Base-by-base conservation (phyloP, 2,797 vertebrate species). In the Chaunax sp. region DNA sequence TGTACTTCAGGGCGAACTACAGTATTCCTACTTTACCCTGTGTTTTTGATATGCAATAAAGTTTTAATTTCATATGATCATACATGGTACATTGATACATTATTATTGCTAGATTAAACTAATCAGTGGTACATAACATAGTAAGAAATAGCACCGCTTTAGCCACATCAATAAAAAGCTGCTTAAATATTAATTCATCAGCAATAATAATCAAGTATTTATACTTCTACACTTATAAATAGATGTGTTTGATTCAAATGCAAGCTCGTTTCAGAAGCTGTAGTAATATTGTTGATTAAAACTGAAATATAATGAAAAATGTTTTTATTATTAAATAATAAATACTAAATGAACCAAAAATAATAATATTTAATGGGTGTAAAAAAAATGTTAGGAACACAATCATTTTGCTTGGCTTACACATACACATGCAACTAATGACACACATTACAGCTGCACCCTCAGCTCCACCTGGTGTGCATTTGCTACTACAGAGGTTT, bases 391-490 rank as follows among this genome's bases (percentile, higher is more conserved):
- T 38, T 38, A 38, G 35, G 3, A 14, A 38, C 35, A 6, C 35
- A 38, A 38, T 11, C 10, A 35, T 11, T 35, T 9, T 5, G 3
- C 38, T 40, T 40, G 38, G 4, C 38, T 40, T 9, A 5, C 1
- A 30, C 23, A 28, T 20, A 20, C 23, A 14, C 18, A 13, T 6
- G 60, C 3, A 6, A 33, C 43, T 43, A 35, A 62, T 75, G 69
- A 64, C 50, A 73, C 45, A 60, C 64, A 65, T 80, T 8, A 26
- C n/a, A 35, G 60, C 47, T 26, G 23, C 12, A 58, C 35, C 26
- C 51, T 69, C 60, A 71, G 72, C 72, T 80, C 65, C 53, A 75
- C 55, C 73, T 70, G 67, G 66, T 79, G 63, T 66, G 66, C 46
- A 53, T 80, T 77, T 66, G 16, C 54, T 37, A 53, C 69, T 25